phyloP scores from a whole-genome alignment of 2,888 invertebrate species.

The Leptopilina myrica region DNA sequence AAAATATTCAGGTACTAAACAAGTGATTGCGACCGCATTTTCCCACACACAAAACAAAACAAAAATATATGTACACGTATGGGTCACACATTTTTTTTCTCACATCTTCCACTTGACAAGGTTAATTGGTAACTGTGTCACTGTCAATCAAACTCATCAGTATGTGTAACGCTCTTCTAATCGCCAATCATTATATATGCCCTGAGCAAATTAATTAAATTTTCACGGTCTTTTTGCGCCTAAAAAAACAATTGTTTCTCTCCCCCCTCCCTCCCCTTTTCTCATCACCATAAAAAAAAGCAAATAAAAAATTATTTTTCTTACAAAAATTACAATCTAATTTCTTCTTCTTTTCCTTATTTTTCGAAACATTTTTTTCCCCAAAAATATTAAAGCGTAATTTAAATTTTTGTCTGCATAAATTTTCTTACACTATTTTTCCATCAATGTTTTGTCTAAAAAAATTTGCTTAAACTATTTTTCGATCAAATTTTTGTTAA shows the following conservation, averaged over 20 bases:
- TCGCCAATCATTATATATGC: constrained; percentile 66
- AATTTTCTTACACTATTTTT: too few relatives aligned
- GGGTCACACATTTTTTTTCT: constrained; percentile 2
- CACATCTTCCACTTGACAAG: constrained; percentile 60
- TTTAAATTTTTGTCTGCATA: too few relatives aligned
- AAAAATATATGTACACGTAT: not conserved
- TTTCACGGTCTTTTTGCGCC: constrained; percentile 58
- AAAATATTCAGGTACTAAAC: constrained; percentile 6
- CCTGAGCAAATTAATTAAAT: constrained; percentile 61
- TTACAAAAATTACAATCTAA: too few relatives aligned
- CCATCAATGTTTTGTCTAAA: too few relatives aligned
- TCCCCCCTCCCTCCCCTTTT: too few relatives aligned
- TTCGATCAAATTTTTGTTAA: too few relatives aligned
- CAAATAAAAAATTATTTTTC: too few relatives aligned
- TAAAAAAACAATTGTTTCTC: constrained; percentile 4
- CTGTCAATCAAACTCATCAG: constrained; percentile 73
- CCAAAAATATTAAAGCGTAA: too few relatives aligned
- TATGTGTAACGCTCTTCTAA: constrained; percentile 71
- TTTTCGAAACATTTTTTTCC: too few relatives aligned
- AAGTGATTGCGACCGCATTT: constrained; percentile 49
- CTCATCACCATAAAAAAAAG: too few relatives aligned
- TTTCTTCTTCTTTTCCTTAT: too few relatives aligned
- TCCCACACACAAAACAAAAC: constrained; percentile 37
- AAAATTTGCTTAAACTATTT: too few relatives aligned
- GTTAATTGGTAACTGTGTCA: constrained; percentile 72